These are phyloP conservation scores for Alfaro cultratus DNA, from an alignment of 2,797 vertebrate species.

Conservation along the genomic window DNA sequence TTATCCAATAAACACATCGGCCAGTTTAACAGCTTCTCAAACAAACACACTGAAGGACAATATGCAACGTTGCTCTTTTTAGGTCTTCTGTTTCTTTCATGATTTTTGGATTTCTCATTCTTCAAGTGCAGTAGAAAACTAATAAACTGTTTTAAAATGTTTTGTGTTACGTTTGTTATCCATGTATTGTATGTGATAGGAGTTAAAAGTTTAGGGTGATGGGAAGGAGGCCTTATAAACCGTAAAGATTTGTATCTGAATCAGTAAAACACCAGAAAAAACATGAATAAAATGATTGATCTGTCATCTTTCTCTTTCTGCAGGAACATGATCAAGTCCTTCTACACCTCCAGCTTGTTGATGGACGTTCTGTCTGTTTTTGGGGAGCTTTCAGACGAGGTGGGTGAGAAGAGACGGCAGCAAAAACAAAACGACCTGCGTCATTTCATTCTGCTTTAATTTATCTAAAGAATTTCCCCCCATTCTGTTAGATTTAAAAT, in stretches of 20 bases:
- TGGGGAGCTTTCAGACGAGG: constrained; percentile 95
- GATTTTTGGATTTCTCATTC: neutral
- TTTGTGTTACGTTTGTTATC: too few species aligned
- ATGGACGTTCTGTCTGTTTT: constrained; percentile 94
- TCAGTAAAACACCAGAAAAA: neutral
- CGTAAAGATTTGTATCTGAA: neutral
- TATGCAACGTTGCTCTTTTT: neutral
- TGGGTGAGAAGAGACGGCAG: constrained; percentile 48
- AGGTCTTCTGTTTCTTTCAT: neutral
- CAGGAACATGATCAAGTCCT: constrained; percentile 99
- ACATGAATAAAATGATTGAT: neutral
- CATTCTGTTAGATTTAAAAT: neutral
- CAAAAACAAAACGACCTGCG: too few species aligned
- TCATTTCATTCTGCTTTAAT: constrained; percentile 1
- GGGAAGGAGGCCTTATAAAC: neutral
- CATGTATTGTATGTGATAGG: neutral
- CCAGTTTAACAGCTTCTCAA: neutral
- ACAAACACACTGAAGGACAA: neutral
- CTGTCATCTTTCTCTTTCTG: neutral
- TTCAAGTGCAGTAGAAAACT: neutral
- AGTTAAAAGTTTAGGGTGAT: neutral
- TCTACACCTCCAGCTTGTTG: constrained; percentile 95
- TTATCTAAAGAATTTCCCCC: neutral
- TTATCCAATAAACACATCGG: neutral
- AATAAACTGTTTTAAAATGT: neutral